Base-by-base conservation (phyloP, 1,140 invertebrate genomes). In the Ceratosolen fusciceps region DNA sequence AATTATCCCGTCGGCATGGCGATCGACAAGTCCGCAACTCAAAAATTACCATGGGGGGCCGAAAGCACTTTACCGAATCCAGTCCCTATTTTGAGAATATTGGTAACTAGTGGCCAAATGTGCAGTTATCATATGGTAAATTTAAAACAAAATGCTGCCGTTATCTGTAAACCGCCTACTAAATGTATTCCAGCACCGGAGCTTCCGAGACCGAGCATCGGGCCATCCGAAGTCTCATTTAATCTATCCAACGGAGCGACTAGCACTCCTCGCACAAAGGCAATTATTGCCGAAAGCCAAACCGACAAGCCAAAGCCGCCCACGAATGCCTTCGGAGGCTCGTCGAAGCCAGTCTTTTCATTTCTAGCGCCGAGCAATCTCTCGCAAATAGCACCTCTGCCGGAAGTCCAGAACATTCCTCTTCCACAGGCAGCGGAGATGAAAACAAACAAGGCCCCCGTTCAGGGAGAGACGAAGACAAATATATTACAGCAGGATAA, bases 121-220 rank as follows among this genome's bases (percentile, higher is more conserved):
- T 91, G 92, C n/a, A 89, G 92, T 5, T 94, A 91, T 84, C 89
- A 93, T 80, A 91, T 93, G 85, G 86, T 92, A 0, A 93, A 94
- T 85, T 79, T 91, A 12, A 81, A 84, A 12, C 83, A 86, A 2
- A 89, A 89, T 43, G 88, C 86, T 77, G 84, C 86, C 7, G 72
- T 52, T 19, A 82, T 93, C 4, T 93, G 91, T 79, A 56, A 71
- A 19, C 87, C 91, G 31, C 89, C 92, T 7, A 80, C 81, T 16
- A 86, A 90, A 80, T 84, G 87, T 31, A 74, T 89, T 24, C 14
- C 72, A 62, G 73, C 84, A 7, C 74, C 80, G 26, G 43, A 65
- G 72, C 24, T 47, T 4, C 75, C 77, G 16, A 81, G 77, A 52
- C 81, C 80, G 71, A 84, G 49, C 67, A 24, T 77, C 31, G 34